Conservation (phyloP, 2,797 vertebrate species). For the Darevskia mixta region DNA sequence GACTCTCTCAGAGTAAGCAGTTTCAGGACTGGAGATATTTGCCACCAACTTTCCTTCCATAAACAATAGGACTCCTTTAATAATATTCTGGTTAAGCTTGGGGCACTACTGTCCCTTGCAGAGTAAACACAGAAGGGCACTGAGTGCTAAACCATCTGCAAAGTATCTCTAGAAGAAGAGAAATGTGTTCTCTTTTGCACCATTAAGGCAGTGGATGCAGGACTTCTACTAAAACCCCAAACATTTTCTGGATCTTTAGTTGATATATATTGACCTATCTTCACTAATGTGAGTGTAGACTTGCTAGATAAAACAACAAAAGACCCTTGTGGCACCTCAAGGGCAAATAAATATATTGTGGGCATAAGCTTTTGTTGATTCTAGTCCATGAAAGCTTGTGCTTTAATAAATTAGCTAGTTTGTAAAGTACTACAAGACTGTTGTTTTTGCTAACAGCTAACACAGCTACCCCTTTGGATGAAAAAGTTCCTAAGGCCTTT, state of each 20-base stretch:
- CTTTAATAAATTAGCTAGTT: too few relatives aligned
- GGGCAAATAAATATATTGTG: not conserved
- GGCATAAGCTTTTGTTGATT: not conserved
- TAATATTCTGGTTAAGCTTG: not conserved
- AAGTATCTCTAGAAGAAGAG: constrained; percentile 32
- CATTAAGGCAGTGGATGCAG: constrained; percentile 12
- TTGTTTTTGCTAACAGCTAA: not conserved
- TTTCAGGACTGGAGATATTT: not conserved
- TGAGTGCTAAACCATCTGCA: not conserved
- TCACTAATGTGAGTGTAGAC: not conserved
- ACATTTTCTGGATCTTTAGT: not conserved
- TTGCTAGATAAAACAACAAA: not conserved
- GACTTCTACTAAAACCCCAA: not conserved
- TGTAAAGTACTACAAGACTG: not conserved
- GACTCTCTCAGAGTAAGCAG: not conserved
- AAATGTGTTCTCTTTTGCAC: constrained; percentile 7
- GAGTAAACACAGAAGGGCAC: not conserved
- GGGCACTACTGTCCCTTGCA: not conserved
- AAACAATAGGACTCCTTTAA: not conserved
- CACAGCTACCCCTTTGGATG: too few relatives aligned
- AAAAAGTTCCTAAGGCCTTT: not conserved
- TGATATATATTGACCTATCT: constrained; percentile 1
- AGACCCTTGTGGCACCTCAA: not conserved
- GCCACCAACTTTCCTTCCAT: not conserved
- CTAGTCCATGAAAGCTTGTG: not conserved